phyloP scores from a whole-genome alignment of 2,888 invertebrate species.

The Morpho achilles region DNA sequence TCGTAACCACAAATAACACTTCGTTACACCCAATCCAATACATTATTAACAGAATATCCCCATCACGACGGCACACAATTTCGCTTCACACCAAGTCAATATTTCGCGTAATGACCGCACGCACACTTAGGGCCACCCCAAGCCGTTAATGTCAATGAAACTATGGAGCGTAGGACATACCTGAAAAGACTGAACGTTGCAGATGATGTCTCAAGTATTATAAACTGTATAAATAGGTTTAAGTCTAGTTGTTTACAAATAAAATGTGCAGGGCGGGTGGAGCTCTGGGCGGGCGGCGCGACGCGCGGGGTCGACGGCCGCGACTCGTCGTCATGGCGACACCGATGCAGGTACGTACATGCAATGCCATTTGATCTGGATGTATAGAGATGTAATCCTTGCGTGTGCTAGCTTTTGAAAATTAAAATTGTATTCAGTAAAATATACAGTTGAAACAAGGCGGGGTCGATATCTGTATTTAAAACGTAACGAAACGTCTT shows the following conservation, averaged over 20 bases:
- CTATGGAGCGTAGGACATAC: not conserved
- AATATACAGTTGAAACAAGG: too few relatives aligned
- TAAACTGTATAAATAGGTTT: conserved; percentile 30
- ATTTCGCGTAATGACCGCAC: conserved; percentile 1
- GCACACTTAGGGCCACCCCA: conserved; percentile 4
- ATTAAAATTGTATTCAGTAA: too few relatives aligned
- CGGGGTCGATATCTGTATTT: too few relatives aligned
- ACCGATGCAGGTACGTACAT: conserved; percentile 18
- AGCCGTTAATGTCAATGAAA: not conserved
- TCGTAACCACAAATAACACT: conserved; percentile 1
- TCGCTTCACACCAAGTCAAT: conserved; percentile 2
- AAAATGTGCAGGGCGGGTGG: conserved; percentile 36
- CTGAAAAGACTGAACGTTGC: not conserved
- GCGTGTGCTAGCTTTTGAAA: too few relatives aligned
- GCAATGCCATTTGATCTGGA: conserved; percentile 8
- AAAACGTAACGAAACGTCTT: too few relatives aligned
- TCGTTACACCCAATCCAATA: not conserved
- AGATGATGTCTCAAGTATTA: conserved; percentile 7
- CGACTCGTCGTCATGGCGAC: conserved; percentile 30
- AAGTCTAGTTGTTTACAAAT: conserved; percentile 40
- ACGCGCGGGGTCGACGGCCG: conserved; percentile 32
- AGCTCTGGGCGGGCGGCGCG: conserved; percentile 33
- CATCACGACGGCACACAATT: conserved; percentile 10
- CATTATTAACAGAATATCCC: conserved; percentile 1
- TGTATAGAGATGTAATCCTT: not conserved